phyloP scores from a whole-genome alignment of 2,797 vertebrate genomes.

The Sparidentex hasta region DNA sequence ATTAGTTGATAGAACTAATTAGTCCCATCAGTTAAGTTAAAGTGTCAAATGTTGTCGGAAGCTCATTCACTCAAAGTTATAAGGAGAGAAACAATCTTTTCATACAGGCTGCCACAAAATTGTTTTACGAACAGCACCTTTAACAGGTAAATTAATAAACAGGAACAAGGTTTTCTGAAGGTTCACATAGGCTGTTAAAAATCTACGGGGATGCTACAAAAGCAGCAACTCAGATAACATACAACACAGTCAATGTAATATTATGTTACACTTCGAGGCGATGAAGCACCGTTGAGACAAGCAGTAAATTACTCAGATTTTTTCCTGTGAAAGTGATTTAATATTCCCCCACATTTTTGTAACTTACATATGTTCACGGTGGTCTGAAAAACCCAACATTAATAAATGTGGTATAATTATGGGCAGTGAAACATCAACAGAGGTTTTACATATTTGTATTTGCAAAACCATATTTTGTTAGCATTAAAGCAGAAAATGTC shows the following conservation, averaged over 20 bases:
- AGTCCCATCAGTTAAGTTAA: not conserved
- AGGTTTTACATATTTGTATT: not conserved
- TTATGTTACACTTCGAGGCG: not conserved
- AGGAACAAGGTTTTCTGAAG: not conserved
- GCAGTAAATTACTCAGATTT: not conserved
- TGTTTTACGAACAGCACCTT: not conserved
- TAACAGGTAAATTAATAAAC: not conserved
- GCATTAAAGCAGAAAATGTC: not conserved
- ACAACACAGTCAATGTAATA: not conserved
- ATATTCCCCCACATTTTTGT: not conserved
- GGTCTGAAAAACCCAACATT: not conserved
- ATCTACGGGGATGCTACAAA: not conserved
- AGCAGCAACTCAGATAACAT: not conserved
- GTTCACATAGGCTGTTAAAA: not conserved
- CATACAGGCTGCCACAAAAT: slow-evolving; percentile 10
- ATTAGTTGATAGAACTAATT: no score
- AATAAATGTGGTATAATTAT: not conserved
- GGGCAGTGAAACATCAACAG: not conserved
- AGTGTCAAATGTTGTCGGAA: no score
- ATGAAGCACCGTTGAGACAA: not conserved
- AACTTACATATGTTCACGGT: not conserved
- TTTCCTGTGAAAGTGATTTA: not conserved
- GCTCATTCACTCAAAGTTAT: not conserved
- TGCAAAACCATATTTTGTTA: not conserved
- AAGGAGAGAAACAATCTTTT: not conserved